A percentile compares a stretch with the other conserved stretches of the same genome.
phyloP scores from a whole-genome alignment of 2,797 vertebrate species.

The Aulostomus chinensis region DNA sequence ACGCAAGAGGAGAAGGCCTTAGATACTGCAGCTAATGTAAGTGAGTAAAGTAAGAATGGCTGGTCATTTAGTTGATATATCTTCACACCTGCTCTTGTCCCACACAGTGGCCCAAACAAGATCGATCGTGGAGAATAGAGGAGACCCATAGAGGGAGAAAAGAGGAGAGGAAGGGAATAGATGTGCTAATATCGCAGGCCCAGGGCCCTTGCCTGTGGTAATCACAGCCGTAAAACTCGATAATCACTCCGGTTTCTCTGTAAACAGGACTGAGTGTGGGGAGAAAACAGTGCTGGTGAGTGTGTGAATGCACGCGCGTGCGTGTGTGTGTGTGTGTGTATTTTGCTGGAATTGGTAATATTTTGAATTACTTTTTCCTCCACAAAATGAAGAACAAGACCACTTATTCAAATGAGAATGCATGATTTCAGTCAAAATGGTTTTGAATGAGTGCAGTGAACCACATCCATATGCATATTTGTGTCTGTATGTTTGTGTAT shows the following conservation, averaged over 20 bases:
- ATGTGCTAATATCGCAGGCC: slow-evolving; percentile 51
- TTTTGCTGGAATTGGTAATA: too few species aligned
- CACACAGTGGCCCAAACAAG: slow-evolving; percentile 41
- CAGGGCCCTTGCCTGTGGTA: slow-evolving; percentile 40
- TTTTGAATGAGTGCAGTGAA: slow-evolving; percentile 23
- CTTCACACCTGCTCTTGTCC: slow-evolving; percentile 40
- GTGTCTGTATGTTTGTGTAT: not conserved
- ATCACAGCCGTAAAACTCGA: slow-evolving; percentile 60
- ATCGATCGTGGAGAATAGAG: slow-evolving; percentile 55
- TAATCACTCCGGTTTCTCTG: slow-evolving; percentile 58
- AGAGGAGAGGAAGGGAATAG: slow-evolving; percentile 41
- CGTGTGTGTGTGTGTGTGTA: too few species aligned
- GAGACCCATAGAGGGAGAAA: slow-evolving; percentile 23
- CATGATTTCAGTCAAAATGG: slow-evolving; percentile 37
- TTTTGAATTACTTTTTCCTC: too few species aligned
- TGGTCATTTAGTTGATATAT: slow-evolving; percentile 61
- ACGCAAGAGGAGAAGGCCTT: slow-evolving; percentile 27
- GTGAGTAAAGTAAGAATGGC: slow-evolving; percentile 55
- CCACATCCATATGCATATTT: slow-evolving; percentile 2
- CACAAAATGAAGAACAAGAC: slow-evolving; percentile 18
- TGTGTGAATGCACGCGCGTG: not conserved
- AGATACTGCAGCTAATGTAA: slow-evolving; percentile 46
- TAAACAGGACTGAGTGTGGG: slow-evolving; percentile 41
- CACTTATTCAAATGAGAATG: slow-evolving; percentile 44
- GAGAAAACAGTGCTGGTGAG: not conserved